Base-by-base conservation (phyloP, 2,113 vertebrate genomes). In the Tympanuchus pallidicinctus region DNA sequence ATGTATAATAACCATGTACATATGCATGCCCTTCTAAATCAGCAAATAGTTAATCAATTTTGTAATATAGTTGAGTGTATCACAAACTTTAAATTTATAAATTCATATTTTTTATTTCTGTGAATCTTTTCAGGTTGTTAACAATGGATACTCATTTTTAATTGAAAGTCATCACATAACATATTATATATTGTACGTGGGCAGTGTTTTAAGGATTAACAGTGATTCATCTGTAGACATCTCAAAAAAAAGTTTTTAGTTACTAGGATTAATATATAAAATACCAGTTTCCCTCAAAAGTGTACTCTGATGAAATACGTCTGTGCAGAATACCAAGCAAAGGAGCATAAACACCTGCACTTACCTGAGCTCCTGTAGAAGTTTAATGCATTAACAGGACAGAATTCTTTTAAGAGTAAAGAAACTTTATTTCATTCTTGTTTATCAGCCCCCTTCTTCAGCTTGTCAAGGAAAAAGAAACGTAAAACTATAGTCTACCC, bases 61-160 rank as follows among this genome's bases (percentile, higher is more conserved):
- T 95, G 81, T 38, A 67, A 34, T 42, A 78, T 21, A 86, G 59
- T 61, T 90, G 42, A 95, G 19, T 92, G 63, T 73, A 93, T 93
- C 50, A 34, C 19, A 75, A 96, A 96, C 40, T 57, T 81, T 65
- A 95, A 60, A 96, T 73, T 10, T 52, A 94, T 40, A 34, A 77
- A 95, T 96, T 67, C 66, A 47, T 87, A 75, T 64, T 93, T 90
- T 95, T 88, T 94, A 95, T 94, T 90, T 48, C 59, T 20, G 75
- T 82, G 50, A 90, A 56, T 45, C 28, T 89, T 87, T 94, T 87
- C 65, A 89, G 32, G 17, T 20, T 93, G 64, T 67, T 67, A 88
- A 89, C 20, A 88, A 48, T n/a, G 77, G 47, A 90, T 32, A 22
- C 79, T 57, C 1, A 3, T 56, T 96, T 95, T 82, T 42, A 85